Evolutionary conservation across 64 coral and sea anemone species (phyloP).

Genomic region (Pachyseris speciosa): DNA sequence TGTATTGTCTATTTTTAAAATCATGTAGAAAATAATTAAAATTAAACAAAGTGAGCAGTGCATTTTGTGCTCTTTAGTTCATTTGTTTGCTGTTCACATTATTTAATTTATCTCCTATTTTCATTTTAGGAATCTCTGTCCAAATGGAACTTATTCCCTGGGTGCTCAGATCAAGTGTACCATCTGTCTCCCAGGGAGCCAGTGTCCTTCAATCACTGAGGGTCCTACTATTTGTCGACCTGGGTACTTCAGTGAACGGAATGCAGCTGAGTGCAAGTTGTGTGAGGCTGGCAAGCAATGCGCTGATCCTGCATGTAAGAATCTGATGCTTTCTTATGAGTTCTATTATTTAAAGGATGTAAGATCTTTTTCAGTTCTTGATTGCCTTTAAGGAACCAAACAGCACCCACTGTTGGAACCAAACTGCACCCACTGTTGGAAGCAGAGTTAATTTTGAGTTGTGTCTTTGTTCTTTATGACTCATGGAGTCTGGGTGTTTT

Average conservation of each 20-base stretch:
- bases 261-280: conserved; percentile 73
- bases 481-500: no score
- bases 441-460: no score
- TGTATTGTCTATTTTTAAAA: no score
- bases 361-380: no score
- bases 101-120: not conserved
- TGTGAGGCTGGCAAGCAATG: conserved; percentile 98
- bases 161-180: conserved; percentile 91
- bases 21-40: no score
- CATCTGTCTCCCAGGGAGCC: conserved; percentile 72
- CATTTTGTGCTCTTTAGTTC: no score
- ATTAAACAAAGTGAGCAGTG: no score
- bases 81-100: not conserved
- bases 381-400: no score
- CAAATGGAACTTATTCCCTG: conserved; percentile 98
- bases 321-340: not conserved
- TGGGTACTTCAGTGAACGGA: conserved; percentile 93
- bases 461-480: no score
- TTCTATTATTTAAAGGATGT: no score
- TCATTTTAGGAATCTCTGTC: conserved; percentile 73
- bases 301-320: conserved; percentile 87
- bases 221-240: conserved; percentile 78
- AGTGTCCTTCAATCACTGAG: conserved; percentile 68
- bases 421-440: no score
- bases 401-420: no score